Base-by-base conservation (phyloP, 2,797 vertebrate species). In the Bovichtus variegatus region DNA sequence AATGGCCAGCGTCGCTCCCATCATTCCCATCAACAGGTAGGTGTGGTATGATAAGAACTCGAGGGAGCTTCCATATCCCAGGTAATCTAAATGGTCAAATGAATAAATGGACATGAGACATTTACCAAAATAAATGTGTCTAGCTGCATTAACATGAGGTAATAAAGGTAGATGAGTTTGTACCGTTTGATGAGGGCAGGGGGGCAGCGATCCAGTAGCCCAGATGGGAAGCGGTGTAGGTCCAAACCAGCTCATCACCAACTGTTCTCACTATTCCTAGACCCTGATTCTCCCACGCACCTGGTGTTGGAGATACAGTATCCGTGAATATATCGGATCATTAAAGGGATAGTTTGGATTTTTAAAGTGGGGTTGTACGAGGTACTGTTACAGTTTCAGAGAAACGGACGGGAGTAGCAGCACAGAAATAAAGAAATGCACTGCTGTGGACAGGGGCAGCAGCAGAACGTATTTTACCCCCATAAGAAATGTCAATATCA, bases 151-250 rank as follows among this genome's bases (percentile, higher is more conserved):
- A 7, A 19, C 2, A 25, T 4, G 34, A 23, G n/a, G 10, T 16
- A 4, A 7, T 29, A 16, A 41, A 19, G 1, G 6, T 2, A 4
- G 21, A 38, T n/a, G 9, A 25, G 10, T 27, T 19, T 12, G 21
- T 76, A 99, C 97, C 96, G 89, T 92, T 95, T 0, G 94, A 79
- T 49, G 95, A 94, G 71, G 96, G 96, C 72, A 96, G 84, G 1
- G 96, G 95, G 64, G 98, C 97, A 51, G 97, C 98, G 31, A 99
- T 95, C 98, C 97, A 99, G 91, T 97, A 96, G 19, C 97, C 98
- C 63, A 99, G 83, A 66, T 97, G 96, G 46, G 97, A 96, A 18
- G 97, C 97, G 0, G 95, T 95, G 6, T 97, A 99, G 0, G 93
- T 96, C 98, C 98, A 99, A 0, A 97, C 91, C 68, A 97, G 92